phyloP scores from a whole-genome alignment of 2,888 invertebrate species.

The Tetheella fluctuosa region DNA sequence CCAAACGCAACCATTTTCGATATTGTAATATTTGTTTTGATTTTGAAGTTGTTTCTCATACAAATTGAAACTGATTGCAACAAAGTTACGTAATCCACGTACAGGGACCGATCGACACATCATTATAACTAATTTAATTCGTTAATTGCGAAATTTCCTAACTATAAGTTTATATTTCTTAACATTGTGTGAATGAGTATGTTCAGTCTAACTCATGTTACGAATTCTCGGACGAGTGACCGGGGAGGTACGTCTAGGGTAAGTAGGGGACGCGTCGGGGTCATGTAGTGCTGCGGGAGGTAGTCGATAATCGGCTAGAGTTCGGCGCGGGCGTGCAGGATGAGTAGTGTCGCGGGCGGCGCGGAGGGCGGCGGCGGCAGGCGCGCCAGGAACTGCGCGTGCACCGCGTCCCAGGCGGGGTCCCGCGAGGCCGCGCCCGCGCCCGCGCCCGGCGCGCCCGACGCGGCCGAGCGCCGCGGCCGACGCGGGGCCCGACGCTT shows the following conservation, averaged over 20 bases:
- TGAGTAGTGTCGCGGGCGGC: constrained; percentile 61
- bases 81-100: too few relatives aligned
- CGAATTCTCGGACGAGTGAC: not conserved
- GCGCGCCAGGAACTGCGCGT: constrained; percentile 63
- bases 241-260: too few relatives aligned
- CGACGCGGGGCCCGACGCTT: constrained; percentile 21
- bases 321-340: constrained; percentile 65
- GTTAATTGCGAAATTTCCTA: not conserved
- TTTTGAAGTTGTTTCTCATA: too few relatives aligned
- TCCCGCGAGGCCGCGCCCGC: constrained; percentile 36
- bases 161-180: constrained; percentile 1
- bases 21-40: too few relatives aligned
- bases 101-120: not conserved
- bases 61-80: too few relatives aligned
- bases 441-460: constrained; percentile 15
- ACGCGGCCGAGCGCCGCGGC: constrained; percentile 19
- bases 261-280: too few relatives aligned
- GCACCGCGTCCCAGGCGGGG: constrained; percentile 70
- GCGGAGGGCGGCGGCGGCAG: constrained; percentile 26
- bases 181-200: not conserved
- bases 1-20: too few relatives aligned
- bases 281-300: not conserved
- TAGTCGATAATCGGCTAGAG: constrained; percentile 38
- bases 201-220: not conserved
- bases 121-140: constrained; percentile 5